phyloP scores from a whole-genome alignment of 2,888 invertebrate genomes.

The Ophion ventricosus region DNA sequence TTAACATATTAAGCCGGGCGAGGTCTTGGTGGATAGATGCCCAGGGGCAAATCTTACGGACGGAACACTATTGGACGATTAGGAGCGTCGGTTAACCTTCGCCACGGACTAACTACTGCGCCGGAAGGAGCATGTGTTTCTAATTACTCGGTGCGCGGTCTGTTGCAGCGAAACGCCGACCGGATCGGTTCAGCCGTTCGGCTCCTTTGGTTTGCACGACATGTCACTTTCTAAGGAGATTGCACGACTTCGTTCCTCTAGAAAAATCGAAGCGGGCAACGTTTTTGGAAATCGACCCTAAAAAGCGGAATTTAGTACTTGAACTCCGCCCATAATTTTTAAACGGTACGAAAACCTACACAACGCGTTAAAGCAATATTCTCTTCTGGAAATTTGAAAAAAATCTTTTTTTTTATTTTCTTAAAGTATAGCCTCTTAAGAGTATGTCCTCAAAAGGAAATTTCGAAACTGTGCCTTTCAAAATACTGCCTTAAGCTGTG shows the following conservation, averaged over 20 bases:
- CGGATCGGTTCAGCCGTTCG: constrained; percentile 23
- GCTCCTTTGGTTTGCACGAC: constrained; percentile 16
- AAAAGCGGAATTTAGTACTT: too few species aligned
- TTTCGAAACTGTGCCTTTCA: too few species aligned
- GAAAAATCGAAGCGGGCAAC: constrained; percentile 15
- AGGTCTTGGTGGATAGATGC: constrained; percentile 29
- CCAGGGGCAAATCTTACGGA: constrained; percentile 11
- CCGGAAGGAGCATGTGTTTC: constrained; percentile 65
- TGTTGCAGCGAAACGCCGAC: constrained; percentile 23
- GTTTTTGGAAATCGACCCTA: too few species aligned
- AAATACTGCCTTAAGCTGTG: too few species aligned
- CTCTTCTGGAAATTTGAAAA: too few species aligned
- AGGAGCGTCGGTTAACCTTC: constrained; percentile 63
- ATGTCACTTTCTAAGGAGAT: background rate
- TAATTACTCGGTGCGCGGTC: constrained; percentile 55
- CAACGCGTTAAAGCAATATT: too few species aligned
- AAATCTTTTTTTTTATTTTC: too few species aligned
- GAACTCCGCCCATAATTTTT: too few species aligned
- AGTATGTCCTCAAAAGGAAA: too few species aligned
- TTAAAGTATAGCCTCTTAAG: too few species aligned
- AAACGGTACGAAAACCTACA: too few species aligned
- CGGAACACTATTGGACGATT: constrained; percentile 58
- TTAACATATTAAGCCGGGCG: constrained; percentile 51
- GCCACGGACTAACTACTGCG: constrained; percentile 60
- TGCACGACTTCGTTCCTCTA: constrained; percentile 23